Conservation (phyloP, 2,888 invertebrate species). For the Anarsia innoxiella region DNA sequence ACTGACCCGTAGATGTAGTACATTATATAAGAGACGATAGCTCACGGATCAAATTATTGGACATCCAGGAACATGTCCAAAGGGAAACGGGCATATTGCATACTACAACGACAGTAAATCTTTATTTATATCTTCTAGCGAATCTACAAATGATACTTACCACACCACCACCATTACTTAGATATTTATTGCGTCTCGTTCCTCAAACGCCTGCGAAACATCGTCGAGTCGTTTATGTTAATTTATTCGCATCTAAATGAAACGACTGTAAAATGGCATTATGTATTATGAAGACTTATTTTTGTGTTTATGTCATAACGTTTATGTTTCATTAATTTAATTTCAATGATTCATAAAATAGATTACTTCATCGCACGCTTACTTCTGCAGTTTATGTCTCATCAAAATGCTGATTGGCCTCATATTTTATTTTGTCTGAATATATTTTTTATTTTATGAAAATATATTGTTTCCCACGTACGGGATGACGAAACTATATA, state of each 20-base stretch:
- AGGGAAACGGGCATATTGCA: background rate
- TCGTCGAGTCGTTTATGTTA: slow-evolving; percentile 54
- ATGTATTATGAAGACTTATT: slow-evolving; percentile 52
- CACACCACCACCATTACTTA: slow-evolving; percentile 37
- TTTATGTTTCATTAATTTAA: no score
- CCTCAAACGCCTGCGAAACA: slow-evolving; percentile 38
- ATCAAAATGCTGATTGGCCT: no score
- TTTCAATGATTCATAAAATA: no score
- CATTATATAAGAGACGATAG: background rate
- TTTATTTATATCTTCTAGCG: slow-evolving; percentile 34
- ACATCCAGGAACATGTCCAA: background rate
- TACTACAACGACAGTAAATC: slow-evolving; percentile 34
- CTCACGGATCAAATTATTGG: background rate
- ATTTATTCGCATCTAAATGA: slow-evolving; percentile 68
- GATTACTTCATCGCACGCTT: no score
- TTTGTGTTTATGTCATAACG: no score
- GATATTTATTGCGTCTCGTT: slow-evolving; percentile 52
- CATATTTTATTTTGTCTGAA: no score
- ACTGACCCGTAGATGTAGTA: slow-evolving; percentile 10
- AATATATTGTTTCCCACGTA: no score
- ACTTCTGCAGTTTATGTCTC: no score
- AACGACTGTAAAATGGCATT: slow-evolving; percentile 49
- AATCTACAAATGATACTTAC: slow-evolving; percentile 34
- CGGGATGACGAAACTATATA: no score
- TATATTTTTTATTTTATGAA: no score